These are phyloP conservation scores for Dipodomys merriami DNA, from an alignment of 2,113 vertebrate genomes.

Conservation along the genomic window DNA sequence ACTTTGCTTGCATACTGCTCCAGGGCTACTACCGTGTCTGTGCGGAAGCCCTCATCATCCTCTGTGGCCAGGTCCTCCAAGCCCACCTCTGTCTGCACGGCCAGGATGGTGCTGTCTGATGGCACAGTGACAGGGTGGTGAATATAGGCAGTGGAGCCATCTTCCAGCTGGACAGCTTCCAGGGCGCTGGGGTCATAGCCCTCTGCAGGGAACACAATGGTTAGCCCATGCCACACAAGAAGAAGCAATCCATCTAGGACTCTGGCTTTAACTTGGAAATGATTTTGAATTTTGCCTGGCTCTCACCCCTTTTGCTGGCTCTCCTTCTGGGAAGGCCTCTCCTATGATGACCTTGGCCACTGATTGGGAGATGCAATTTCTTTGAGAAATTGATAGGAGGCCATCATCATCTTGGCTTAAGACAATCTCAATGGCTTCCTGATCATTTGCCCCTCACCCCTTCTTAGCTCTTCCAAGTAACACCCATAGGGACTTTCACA, in stretches of 20 bases:
- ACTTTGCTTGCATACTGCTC: conserved; percentile 87
- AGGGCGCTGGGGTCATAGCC: conserved; percentile 85
- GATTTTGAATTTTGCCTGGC: not conserved
- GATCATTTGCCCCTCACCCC: not conserved
- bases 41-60: conserved; percentile 81
- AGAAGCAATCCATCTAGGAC: not conserved
- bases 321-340: not conserved
- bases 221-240: not conserved
- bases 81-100: conserved; percentile 84
- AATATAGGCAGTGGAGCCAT: conserved; percentile 90
- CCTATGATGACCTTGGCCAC: not conserved
- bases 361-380: not conserved
- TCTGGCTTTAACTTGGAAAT: not conserved
- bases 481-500: not conserved
- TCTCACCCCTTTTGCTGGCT: not conserved
- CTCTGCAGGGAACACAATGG: conserved; percentile 73
- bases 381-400: not conserved
- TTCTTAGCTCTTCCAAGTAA: not conserved
- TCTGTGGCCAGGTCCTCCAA: conserved; percentile 81
- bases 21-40: conserved; percentile 82
- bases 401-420: not conserved
- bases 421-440: not conserved
- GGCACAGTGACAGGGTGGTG: conserved; percentile 83
- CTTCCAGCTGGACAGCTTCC: conserved; percentile 88
- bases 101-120: conserved; percentile 81